Evolutionary conservation across 2,888 invertebrate species (phyloP).

Genomic region (Helobdella robusta): DNA sequence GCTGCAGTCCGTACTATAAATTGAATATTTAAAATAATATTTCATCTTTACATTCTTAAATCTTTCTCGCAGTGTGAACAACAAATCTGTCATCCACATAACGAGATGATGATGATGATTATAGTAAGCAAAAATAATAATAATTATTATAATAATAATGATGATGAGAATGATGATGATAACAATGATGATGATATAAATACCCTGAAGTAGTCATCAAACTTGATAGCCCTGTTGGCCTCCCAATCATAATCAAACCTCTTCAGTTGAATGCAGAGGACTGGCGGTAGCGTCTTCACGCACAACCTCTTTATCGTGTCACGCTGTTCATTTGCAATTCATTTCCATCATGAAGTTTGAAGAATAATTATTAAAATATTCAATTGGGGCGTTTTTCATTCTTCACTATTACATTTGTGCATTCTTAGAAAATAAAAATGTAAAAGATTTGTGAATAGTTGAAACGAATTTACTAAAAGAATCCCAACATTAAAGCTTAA

Average conservation of each 20-base stretch:
- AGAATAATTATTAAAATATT: no score
- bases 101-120: neutral
- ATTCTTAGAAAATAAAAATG: no score
- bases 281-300: slow-evolving; percentile 52
- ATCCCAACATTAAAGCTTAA: no score
- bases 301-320: slow-evolving; percentile 53
- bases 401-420: no score
- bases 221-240: slow-evolving; percentile 52
- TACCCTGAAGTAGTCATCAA: slow-evolving; percentile 53
- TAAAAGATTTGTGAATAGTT: no score
- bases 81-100: neutral
- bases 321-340: no score
- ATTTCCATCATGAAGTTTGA: no score
- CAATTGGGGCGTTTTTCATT: no score
- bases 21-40: neutral
- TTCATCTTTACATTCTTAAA: no score
- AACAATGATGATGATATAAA: slow-evolving; percentile 4
- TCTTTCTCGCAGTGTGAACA: no score
- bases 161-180: neutral
- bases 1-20: neutral
- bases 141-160: neutral
- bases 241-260: slow-evolving; percentile 55
- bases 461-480: no score
- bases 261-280: slow-evolving; percentile 54
- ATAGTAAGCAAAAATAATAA: neutral